Base-by-base conservation (phyloP, 2,113 vertebrate species). In the Amazona vittata region DNA sequence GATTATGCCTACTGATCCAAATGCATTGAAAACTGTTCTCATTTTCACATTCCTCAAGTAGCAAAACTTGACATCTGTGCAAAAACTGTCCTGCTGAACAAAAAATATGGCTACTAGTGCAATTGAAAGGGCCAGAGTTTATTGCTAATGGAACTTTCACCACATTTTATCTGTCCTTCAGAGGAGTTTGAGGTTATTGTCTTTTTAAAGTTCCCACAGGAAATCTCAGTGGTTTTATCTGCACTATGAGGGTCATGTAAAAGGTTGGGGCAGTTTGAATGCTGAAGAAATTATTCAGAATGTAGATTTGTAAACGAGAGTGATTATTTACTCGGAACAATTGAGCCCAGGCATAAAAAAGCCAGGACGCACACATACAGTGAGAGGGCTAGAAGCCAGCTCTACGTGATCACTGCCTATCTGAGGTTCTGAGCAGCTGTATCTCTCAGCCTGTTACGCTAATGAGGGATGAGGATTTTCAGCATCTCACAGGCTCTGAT, bases 171-270 rank as follows among this genome's bases (percentile, higher is more conserved):
- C 94, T 84, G 83, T 82, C 94, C 63, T 96, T 95, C 92, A 96
- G 83, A 89, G 41, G 52, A 90, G 70, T 80, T 94, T 92, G 80
- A 0, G 12, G 86, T 95, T 94, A 95, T 95, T 96, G 94, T 95
- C 78, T 93, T 96, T 96, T 96, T 89, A 53, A 96, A 89, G 94
- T 97, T 96, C 95, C 96, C 96, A 97, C 96, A 96, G 94, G 96
- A 96, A 96, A 97, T 92, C 86, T 95, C 69, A 4, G 80, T 0
- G 5, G 77, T 94, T 95, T 96, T 85, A 95, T 91, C 86, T 89
- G 69, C 91, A 79, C 62, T 91, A 65, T 76, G 81, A 89, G 77
- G 89, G 89, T 92, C 53, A 39, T 82, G 83, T 87, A 95, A 95
- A 96, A 94, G 92, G 81, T 91, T 79, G 83, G 43, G 86, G 65